These are phyloP conservation scores for Parapsyche elsis DNA, from an alignment of 1,140 invertebrate species.

Conservation along the genomic window DNA sequence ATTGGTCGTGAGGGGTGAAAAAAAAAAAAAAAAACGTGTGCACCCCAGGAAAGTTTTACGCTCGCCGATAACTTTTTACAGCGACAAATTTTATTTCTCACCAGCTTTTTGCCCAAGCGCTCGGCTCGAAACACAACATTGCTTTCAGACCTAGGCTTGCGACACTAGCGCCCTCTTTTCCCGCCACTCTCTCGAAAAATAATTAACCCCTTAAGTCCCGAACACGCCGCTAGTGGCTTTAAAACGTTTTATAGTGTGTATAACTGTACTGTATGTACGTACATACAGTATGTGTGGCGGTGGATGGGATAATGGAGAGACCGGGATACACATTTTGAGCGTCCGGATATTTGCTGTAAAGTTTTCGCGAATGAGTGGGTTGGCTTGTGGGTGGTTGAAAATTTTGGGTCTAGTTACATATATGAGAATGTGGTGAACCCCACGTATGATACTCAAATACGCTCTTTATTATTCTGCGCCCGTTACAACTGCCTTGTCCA, in stretches of 20 bases:
- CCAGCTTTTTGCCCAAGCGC: neutral
- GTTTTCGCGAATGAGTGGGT: no score
- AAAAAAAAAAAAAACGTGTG: constrained; percentile 32
- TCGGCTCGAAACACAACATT: constrained; percentile 18
- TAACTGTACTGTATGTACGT: no score
- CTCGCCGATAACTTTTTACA: constrained; percentile 47
- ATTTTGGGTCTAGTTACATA: no score
- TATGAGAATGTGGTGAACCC: no score
- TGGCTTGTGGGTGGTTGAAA: no score
- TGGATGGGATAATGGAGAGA: neutral
- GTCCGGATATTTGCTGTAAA: neutral
- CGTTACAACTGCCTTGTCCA: constrained; percentile 3
- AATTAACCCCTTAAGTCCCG: constrained; percentile 19
- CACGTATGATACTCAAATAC: no score
- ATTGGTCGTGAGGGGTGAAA: neutral
- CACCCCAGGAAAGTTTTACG: constrained; percentile 40
- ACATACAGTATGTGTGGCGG: no score
- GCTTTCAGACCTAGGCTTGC: constrained; percentile 8
- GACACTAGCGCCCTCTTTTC: neutral
- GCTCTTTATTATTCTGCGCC: constrained; percentile 20
- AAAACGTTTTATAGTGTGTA: neutral
- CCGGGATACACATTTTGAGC: neutral
- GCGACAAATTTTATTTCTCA: constrained; percentile 47
- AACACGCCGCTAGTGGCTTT: neutral
- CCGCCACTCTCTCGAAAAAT: constrained; percentile 8